These are phyloP conservation scores for Dolichoris vasculosae DNA, from an alignment of 1,140 invertebrate genomes.

Conservation along the genomic window DNA sequence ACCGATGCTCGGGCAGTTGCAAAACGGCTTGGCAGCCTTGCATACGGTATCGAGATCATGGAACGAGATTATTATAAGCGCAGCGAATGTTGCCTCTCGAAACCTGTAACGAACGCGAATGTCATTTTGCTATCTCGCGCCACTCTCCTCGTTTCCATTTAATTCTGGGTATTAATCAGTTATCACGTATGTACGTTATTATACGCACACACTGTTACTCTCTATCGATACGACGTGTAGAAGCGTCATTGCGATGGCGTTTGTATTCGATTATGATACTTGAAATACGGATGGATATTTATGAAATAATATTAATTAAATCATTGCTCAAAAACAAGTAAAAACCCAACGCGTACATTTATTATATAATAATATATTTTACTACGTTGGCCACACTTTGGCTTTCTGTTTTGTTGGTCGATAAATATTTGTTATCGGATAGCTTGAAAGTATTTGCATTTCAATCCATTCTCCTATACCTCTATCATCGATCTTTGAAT, in stretches of 20 bases:
- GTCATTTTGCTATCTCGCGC: neutral
- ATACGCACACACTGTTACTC: neutral
- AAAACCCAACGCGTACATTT: no score
- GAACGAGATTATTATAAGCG: neutral
- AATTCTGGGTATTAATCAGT: slow-evolving; percentile 26
- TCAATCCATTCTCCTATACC: neutral
- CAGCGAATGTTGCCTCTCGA: no score
- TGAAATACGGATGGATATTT: neutral
- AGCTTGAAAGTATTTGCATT: neutral
- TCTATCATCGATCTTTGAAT: no score
- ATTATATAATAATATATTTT: no score
- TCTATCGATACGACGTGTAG: neutral
- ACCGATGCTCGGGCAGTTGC: neutral
- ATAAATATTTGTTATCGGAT: slow-evolving; percentile 34
- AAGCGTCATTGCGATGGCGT: neutral
- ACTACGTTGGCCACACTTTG: neutral
- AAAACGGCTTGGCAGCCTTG: neutral
- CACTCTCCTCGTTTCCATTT: neutral
- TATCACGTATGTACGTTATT: neutral
- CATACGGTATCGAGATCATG: slow-evolving; percentile 8
- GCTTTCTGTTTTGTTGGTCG: neutral
- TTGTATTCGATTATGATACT: neutral
- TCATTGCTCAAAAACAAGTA: neutral
- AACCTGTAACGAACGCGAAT: neutral
- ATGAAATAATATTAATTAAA: neutral